A percentile compares a stretch with the other conserved stretches of the same genome.
These are phyloP conservation scores for Tachypleus tridentatus DNA, from an alignment of 1,140 invertebrate species.

Conservation along the genomic window DNA sequence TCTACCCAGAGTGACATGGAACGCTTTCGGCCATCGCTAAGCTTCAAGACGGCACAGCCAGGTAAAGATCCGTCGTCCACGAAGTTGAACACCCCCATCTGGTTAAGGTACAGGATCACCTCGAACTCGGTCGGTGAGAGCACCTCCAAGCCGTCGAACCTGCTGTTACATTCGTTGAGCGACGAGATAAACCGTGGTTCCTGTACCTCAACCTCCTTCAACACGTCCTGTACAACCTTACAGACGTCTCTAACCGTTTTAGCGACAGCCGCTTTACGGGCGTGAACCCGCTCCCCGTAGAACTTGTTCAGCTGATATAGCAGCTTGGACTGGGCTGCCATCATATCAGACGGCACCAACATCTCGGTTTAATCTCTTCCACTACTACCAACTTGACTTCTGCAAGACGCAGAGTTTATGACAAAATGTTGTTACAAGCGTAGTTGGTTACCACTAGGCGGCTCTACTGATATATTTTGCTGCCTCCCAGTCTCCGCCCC, in stretches of 20 bases:
- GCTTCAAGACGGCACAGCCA: slow-evolving; percentile 82
- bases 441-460: no score
- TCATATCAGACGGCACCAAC: slow-evolving; percentile 72
- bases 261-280: slow-evolving; percentile 62
- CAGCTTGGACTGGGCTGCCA: slow-evolving; percentile 72
- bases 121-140: slow-evolving; percentile 84
- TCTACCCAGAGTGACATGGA: slow-evolving; percentile 96
- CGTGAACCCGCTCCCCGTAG: slow-evolving; percentile 75
- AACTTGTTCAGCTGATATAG: slow-evolving; percentile 91
- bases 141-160: slow-evolving; percentile 73
- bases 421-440: no score
- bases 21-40: slow-evolving; percentile 69
- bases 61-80: slow-evolving; percentile 86
- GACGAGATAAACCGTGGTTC: slow-evolving; percentile 92
- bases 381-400: no score
- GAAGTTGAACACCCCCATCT: slow-evolving; percentile 94
- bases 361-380: slow-evolving; percentile 34
- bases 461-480: no score
- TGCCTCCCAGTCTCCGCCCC: no score
- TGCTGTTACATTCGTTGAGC: slow-evolving; percentile 73
- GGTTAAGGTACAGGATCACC: slow-evolving; percentile 86
- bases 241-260: slow-evolving; percentile 86
- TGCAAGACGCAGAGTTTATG: no score
- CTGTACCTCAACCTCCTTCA: slow-evolving; percentile 93
- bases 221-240: slow-evolving; percentile 86